Conservation (phyloP, 2,113 vertebrate genomes). For the Turnix velox region DNA sequence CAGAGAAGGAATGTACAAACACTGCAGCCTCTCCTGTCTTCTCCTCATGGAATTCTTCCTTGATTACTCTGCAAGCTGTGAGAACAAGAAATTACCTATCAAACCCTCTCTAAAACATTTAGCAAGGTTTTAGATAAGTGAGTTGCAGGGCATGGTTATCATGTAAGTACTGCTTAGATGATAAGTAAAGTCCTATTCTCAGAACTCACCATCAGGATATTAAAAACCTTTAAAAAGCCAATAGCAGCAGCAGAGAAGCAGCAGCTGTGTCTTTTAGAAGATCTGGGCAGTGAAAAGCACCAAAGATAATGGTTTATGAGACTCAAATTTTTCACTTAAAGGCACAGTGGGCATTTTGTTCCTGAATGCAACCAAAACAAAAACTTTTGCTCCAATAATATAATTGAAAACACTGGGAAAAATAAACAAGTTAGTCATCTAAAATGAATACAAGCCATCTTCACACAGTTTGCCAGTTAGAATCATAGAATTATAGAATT, state of each 20-base stretch:
- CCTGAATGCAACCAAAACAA: not conserved
- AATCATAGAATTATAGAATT: too few relatives aligned
- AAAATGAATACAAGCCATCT: not conserved
- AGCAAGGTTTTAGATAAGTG: too few relatives aligned
- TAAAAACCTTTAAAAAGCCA: not conserved
- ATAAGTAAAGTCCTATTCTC: not conserved
- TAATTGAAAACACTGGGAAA: not conserved
- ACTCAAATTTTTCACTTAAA: not conserved
- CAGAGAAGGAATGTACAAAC: not conserved
- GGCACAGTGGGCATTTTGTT: not conserved
- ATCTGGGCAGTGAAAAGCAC: not conserved
- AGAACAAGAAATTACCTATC: not conserved
- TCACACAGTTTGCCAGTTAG: not conserved
- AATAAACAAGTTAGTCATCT: not conserved
- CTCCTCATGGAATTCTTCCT: slow-evolving; percentile 11
- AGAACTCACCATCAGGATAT: not conserved
- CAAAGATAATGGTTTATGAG: not conserved
- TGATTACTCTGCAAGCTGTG: slow-evolving; percentile 15
- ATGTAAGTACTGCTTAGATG: not conserved
- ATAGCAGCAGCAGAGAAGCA: not conserved
- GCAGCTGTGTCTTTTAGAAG: not conserved
- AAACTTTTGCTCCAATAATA: not conserved
- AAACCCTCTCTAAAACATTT: too few relatives aligned
- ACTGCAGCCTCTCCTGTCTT: not conserved
- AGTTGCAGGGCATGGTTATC: too few relatives aligned